phyloP scores from a whole-genome alignment of 2,113 vertebrate species.

The Mus spicilegus region DNA sequence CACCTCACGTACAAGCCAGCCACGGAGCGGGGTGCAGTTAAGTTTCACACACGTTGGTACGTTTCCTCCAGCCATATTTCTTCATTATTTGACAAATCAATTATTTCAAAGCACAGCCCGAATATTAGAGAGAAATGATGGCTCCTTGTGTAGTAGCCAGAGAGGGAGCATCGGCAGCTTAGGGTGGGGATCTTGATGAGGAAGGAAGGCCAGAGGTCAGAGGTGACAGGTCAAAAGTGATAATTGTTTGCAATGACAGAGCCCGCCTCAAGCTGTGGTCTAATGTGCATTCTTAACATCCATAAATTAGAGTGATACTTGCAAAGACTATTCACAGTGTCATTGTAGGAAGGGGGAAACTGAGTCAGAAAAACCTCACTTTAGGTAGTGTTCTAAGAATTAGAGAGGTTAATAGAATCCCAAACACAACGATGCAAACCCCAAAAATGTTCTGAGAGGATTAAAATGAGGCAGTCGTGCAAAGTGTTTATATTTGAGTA shows the following conservation, averaged over 20 bases:
- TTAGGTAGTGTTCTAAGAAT: background rate
- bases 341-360: slow-evolving; percentile 6
- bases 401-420: background rate
- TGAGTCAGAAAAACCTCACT: background rate
- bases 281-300: background rate
- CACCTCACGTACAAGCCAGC: background rate
- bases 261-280: background rate
- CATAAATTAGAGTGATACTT: background rate
- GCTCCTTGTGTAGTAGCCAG: background rate
- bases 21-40: background rate
- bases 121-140: background rate
- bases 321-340: background rate
- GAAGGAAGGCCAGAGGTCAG: background rate
- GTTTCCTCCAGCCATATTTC: background rate
- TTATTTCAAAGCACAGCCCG: slow-evolving; percentile 47
- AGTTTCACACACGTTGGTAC: background rate
- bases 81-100: slow-evolving; percentile 47
- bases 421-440: background rate
- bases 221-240: background rate
- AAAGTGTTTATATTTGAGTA: background rate
- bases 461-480: background rate
- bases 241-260: background rate
- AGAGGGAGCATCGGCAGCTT: background rate
- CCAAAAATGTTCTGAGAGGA: slow-evolving; percentile 26
- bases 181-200: background rate